Base-by-base conservation (phyloP, 2,888 invertebrate species). In the Scaptomyza tumidula region DNA sequence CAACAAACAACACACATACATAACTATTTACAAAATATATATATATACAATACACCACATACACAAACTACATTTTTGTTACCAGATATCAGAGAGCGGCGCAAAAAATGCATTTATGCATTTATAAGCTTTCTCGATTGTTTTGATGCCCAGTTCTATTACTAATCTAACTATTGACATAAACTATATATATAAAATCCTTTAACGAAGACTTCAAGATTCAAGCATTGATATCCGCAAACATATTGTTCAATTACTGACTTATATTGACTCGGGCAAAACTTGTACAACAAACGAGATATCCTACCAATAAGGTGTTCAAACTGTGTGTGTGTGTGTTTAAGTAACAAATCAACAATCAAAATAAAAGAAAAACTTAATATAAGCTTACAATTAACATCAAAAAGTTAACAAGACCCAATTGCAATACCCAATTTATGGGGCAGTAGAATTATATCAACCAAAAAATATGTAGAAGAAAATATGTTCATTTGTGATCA, bases 21-120 rank as follows among this genome's bases (percentile, higher is more conserved):
- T 24, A 39, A 35, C 19, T 33, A 3, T 33, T 16, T 49, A 35
- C 35, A 35, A 50, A 11, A 54, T 56, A 46, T 33, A 33, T 57
- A 54, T 56, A 46, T 10, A 49, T 43, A 70, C 27, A 70, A 37
- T 69, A 6, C 19, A 14, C 45, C 45, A 46, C 27, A 41, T 10
- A 56, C 35, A 54, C 44, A 35, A 7, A 27, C 4, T 6, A 37
- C 37, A 57, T 37, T 46, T 39, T 13, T 27, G 41, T 44, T 43
- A 19, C 4, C 6, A 49, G 16, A n/a, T 16, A 10, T 27, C 24
- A 27, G 43, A 35, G 13, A 35, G 35, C 3, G 29, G 29, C n/a
- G n/a, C n/a, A n/a, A n/a, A 24, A 24, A 24, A 24, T 24, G 24
- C 6, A 29, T 29, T 29, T 4, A 29, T 29, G 24, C 24, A 29